phyloP scores from a whole-genome alignment of 2,797 vertebrate genomes.

The Allobates femoralis region DNA sequence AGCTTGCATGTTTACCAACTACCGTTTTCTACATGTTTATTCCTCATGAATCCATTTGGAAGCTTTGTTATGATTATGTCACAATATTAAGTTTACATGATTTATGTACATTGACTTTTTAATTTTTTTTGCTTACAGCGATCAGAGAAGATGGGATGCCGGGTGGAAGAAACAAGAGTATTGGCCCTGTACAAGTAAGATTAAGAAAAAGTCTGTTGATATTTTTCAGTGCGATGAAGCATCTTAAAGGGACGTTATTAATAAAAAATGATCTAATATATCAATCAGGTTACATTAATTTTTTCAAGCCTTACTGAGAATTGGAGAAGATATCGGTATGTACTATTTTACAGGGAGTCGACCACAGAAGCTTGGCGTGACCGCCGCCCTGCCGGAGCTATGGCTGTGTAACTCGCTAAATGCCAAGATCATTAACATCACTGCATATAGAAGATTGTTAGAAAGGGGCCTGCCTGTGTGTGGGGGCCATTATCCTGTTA shows the following conservation, averaged over 20 bases:
- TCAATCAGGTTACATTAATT: no score
- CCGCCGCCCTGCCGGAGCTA: no score
- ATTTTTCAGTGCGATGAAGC: not conserved
- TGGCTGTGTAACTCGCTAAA: no score
- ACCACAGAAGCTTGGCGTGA: no score
- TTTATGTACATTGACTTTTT: not conserved
- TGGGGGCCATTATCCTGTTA: no score
- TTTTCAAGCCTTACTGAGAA: no score
- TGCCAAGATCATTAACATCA: no score
- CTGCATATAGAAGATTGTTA: no score
- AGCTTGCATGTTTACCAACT: not conserved
- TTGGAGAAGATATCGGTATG: no score
- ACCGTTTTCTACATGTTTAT: not conserved
- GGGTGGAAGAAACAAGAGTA: constrained; percentile 98
- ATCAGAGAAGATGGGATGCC: constrained; percentile 99
- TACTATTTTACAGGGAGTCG: no score
- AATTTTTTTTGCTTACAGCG: constrained; percentile 75
- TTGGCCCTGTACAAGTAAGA: constrained; percentile 96
- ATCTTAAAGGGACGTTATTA: not conserved
- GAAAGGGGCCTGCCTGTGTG: no score
- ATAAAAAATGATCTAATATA: no score
- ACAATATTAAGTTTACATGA: not conserved
- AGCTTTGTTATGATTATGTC: not conserved
- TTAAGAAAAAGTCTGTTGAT: not conserved
- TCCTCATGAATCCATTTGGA: not conserved